Evolutionary conservation across 2,797 vertebrate genomes (phyloP), one percentile per base, ranked within the genome.

Genomic region (Typhlichthys subterraneus): DNA sequence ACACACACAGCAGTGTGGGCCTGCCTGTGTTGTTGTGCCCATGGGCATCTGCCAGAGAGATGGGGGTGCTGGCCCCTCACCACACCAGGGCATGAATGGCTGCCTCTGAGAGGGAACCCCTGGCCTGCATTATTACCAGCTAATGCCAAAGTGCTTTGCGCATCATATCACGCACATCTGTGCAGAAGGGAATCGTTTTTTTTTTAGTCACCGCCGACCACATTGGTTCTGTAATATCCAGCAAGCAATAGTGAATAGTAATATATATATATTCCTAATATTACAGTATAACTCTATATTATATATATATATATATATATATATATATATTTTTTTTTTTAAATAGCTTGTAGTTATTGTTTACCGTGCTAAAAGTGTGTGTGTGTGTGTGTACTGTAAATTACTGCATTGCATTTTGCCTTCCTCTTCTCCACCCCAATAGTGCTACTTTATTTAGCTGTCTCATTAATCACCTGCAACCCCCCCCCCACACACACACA

Each of bases 21-120:
- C 59, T 48, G 72, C 10, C 48, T 59, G 51, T 58, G 51, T 61
- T 56, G 58, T 17, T 65, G 51, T 88, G 77, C 61, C 59, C 81
- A 89, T 88, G 85, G 61, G 72, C 85, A 88, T 84, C 86, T 89
- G 88, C 73, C 56, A 45, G 71, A 53, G 19, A 23, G 19, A 23
- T 3, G 19, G 19, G 19, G 19, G 19, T 2, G 2, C 45, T 7
- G 59, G 69, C 49, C 12, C 59, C 69, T 64, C 1, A 19, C 62
- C 60, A 8, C 61, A 65, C 48, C 0, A 14, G 64, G 55, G 14
- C 7, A 45, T 38, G 33, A 38, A 38, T 38, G 33, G 33, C 33
- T 38, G 5, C 33, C 33, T 38, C 33, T 38, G 33, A 7, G 19
- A 23, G 19, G 19, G 33, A 38, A 7, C 5, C 33, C 7, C 33